phyloP scores from a whole-genome alignment of 2,113 vertebrate species.

The Petromus typicus region DNA sequence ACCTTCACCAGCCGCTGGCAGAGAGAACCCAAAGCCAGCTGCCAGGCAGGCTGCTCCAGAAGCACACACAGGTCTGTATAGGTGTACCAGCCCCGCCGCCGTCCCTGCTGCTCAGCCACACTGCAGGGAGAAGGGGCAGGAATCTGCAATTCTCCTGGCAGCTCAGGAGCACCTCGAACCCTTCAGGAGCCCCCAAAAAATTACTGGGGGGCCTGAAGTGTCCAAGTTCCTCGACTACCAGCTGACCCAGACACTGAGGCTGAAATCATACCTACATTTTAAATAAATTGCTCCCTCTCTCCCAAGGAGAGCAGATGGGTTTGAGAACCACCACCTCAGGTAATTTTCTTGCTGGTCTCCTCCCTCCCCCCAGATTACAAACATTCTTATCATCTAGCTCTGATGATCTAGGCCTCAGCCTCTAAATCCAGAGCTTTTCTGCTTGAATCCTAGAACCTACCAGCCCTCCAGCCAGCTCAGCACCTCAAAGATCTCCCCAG shows the following conservation, averaged over 20 bases:
- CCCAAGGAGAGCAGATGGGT: background rate
- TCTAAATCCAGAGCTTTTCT: background rate
- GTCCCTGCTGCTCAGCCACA: conserved; percentile 94
- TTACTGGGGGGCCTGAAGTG: background rate
- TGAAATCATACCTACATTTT: background rate
- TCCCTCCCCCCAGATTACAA: background rate
- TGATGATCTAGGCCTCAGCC: background rate
- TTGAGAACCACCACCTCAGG: background rate
- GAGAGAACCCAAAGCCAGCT: conserved; percentile 90
- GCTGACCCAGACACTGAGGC: background rate
- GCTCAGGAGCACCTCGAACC: background rate
- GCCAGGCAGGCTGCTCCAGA: conserved; percentile 94
- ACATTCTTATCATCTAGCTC: background rate
- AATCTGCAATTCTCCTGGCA: background rate
- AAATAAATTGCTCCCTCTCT: background rate
- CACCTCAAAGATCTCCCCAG: conserved; percentile 93
- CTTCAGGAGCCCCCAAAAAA: background rate
- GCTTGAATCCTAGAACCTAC: conserved; percentile 84
- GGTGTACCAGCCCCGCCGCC: conserved; percentile 97
- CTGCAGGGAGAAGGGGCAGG: conserved; percentile 80
- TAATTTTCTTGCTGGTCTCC: background rate
- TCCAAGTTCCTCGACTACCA: background rate
- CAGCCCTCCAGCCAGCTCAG: conserved; percentile 94
- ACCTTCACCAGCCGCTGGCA: conserved; percentile 96
- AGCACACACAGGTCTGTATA: conserved; percentile 98